Base-by-base conservation (phyloP, 2,888 invertebrate species). In the Eilema griseolum region DNA sequence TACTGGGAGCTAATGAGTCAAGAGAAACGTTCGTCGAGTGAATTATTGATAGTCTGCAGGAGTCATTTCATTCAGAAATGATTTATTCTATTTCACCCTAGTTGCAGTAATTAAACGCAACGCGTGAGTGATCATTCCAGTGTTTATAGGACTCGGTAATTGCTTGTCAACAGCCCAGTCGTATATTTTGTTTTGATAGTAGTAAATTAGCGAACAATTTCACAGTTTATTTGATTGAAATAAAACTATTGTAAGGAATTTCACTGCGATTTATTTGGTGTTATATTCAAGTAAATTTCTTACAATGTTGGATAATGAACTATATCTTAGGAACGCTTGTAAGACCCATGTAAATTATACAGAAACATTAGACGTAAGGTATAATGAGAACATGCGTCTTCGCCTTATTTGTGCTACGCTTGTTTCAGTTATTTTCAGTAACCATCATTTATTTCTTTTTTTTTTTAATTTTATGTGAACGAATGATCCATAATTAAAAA, bases 1-100 rank as follows among this genome's bases (percentile, higher is more conserved):
- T 71, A 63, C 16, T 61, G 63, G n/a, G 63, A 63, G 52, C 63
- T 67, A 71, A 71, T 67, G 71, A 64, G 63, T 64, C 61, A 67
- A 70, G 66, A 70, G 59, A 70, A 63, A 20, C 63, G 24, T 66
- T 70, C 61, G 37, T 66, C 61, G 26, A 59, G 33, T 64, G 59
- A 67, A 37, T 60, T n/a, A 67, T 71, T 65, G 64, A 61, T 63
- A 4, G 64, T 37, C 61, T 71, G 64, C 56, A 23, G n/a, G 24
- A 46, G 67, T 52, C 67, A 52, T 67, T 59, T 59, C 52, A 52
- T 52, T 52, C 20, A 52, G 52, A 52, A 52, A 52, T 52, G 52
- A 52, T 52, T 52, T 52, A 52, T 52, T 52, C 52, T 52, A 52
- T 52, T 52, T 52, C n/a, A 52, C 52, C 52, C 52, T n/a, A 52